Percentiles rank a stretch among this genome's conserved stretches.
Conservation (phyloP, 2,797 vertebrate species). For the Chanos chanos region DNA sequence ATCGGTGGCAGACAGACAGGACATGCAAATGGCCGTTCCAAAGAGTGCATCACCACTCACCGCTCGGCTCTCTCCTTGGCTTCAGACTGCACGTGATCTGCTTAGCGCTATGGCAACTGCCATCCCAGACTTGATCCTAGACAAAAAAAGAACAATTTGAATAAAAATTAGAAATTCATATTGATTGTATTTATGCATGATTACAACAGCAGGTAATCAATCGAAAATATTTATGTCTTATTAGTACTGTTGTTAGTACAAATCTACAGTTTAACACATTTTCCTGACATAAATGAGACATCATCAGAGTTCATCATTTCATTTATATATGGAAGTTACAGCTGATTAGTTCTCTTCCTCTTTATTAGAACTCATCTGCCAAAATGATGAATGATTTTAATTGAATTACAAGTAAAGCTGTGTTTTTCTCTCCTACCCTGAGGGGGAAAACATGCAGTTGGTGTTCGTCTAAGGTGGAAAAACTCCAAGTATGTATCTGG, state of each 20-base stretch:
- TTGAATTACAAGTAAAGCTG: slow-evolving; percentile 39
- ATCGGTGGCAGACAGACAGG: slow-evolving; percentile 37
- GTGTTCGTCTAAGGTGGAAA: slow-evolving; percentile 58
- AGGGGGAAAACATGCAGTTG: slow-evolving; percentile 59
- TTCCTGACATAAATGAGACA: no score
- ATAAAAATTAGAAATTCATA: slow-evolving; percentile 12
- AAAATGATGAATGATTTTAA: slow-evolving; percentile 22
- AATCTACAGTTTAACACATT: no score
- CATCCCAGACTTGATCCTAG: slow-evolving; percentile 74
- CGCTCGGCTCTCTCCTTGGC: slow-evolving; percentile 59
- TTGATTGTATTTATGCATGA: no score
- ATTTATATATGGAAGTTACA: not conserved
- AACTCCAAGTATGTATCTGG: slow-evolving; percentile 51
- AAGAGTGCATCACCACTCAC: slow-evolving; percentile 65
- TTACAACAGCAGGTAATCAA: no score
- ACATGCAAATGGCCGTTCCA: slow-evolving; percentile 51
- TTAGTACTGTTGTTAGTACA: no score
- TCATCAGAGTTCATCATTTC: no score
- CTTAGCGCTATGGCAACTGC: slow-evolving; percentile 59
- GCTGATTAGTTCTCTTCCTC: not conserved
- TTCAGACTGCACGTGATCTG: slow-evolving; percentile 59
- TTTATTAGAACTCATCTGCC: slow-evolving; percentile 18
- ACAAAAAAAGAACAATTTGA: slow-evolving; percentile 62
- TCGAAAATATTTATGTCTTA: no score
- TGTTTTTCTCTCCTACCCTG: slow-evolving; percentile 62